Evolutionary conservation across 2,888 invertebrate genomes (phyloP).

Genomic region (Agelastica alni): DNA sequence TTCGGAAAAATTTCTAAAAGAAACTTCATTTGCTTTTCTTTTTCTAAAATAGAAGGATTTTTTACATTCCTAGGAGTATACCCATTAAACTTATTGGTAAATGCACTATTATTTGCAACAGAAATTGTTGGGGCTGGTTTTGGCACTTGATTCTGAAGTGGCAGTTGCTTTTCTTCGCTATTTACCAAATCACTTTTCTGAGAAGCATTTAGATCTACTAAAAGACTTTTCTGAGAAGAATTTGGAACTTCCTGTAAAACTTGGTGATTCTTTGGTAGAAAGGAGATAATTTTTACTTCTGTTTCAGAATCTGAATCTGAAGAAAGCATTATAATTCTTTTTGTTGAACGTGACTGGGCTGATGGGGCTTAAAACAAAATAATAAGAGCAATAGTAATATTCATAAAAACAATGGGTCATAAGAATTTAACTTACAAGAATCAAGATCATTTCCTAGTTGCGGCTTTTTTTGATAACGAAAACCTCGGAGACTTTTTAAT

Average conservation of each 20-base stretch:
- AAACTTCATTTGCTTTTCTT: constrained; percentile 65
- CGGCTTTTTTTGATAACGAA: constrained; percentile 70
- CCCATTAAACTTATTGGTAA: constrained; percentile 34
- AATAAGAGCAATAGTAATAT: neutral
- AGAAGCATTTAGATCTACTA: too few relatives aligned
- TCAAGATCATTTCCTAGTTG: constrained; percentile 44
- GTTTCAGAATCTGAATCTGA: constrained; percentile 63
- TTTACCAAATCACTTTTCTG: constrained; percentile 3
- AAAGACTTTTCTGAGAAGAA: neutral
- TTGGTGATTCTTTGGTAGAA: neutral
- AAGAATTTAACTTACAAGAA: constrained; percentile 42
- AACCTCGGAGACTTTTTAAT: constrained; percentile 68
- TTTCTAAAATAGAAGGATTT: constrained; percentile 53
- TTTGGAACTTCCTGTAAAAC: neutral
- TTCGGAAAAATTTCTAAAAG: constrained; percentile 67
- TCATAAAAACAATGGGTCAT: constrained; percentile 7
- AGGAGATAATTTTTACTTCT: constrained; percentile 35
- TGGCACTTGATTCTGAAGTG: constrained; percentile 13
- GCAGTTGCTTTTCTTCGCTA: constrained; percentile 8
- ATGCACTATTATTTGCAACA: constrained; percentile 29
- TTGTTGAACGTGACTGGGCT: constrained; percentile 16
- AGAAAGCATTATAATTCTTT: constrained; percentile 40
- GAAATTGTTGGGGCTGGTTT: constrained; percentile 16
- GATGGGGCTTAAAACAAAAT: constrained; percentile 15
- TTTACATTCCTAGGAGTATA: constrained; percentile 35